Conservation (phyloP, 2,888 invertebrate species). For the Argyra leucocephala region DNA sequence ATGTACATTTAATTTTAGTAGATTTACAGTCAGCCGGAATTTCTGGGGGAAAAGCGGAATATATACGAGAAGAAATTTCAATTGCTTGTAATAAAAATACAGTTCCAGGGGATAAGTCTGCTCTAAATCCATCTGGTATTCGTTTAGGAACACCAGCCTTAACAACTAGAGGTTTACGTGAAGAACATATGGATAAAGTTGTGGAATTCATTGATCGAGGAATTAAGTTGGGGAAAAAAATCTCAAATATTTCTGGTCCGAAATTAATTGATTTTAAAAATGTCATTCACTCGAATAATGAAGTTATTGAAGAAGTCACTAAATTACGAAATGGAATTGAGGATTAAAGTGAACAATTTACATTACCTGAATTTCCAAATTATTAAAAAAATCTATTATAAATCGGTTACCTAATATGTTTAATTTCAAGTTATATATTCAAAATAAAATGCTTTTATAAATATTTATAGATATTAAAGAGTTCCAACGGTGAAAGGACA, state of each 20-base stretch:
- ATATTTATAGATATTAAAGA: too few species aligned
- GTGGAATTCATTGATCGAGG: slow-evolving; percentile 78
- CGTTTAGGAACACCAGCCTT: slow-evolving; percentile 90
- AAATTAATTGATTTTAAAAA: slow-evolving; percentile 77
- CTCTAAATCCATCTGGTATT: slow-evolving; percentile 88
- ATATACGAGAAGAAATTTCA: slow-evolving; percentile 76
- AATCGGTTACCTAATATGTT: too few species aligned
- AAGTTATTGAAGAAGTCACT: slow-evolving; percentile 53
- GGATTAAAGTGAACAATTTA: slow-evolving; percentile 65
- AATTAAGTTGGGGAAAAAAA: slow-evolving; percentile 61
- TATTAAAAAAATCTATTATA: background rate
- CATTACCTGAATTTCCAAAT: slow-evolving; percentile 66
- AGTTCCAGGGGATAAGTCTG: slow-evolving; percentile 93
- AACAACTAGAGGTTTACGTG: slow-evolving; percentile 85
- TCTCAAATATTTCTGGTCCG: slow-evolving; percentile 54
- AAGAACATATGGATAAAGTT: slow-evolving; percentile 73
- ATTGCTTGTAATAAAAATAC: slow-evolving; percentile 98
- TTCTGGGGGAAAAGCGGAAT: slow-evolving; percentile 80
- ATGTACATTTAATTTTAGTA: slow-evolving; percentile 82
- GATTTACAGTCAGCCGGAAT: slow-evolving; percentile 69
- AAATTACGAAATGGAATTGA: slow-evolving; percentile 61
- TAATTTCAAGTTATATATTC: too few species aligned
- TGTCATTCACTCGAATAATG: slow-evolving; percentile 54
- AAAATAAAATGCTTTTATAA: too few species aligned
- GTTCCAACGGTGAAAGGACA: too few species aligned